Percentiles rank a stretch among this genome's conserved stretches.
Conservation (phyloP, 1,140 invertebrate species). For the Drosophila arizonae region DNA sequence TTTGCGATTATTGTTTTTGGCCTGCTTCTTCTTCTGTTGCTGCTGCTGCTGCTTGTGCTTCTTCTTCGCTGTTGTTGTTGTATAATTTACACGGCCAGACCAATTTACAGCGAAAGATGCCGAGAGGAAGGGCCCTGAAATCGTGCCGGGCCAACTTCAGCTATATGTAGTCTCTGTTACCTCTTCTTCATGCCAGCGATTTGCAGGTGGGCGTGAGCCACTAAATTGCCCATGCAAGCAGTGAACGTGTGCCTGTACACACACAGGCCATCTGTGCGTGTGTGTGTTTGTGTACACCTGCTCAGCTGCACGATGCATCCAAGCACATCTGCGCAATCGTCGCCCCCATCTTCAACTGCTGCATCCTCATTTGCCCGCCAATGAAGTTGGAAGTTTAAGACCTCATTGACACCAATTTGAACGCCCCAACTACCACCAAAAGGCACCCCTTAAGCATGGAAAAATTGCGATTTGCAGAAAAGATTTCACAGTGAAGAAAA, state of each 20-base stretch:
- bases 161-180: conserved; percentile 33
- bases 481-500: no score
- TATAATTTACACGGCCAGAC: conserved; percentile 58
- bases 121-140: conserved; percentile 53
- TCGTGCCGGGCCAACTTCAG: conserved; percentile 38
- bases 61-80: conserved; percentile 44
- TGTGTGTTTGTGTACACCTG: conserved; percentile 24
- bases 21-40: conserved; percentile 46
- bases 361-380: conserved; percentile 33
- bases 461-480: background rate
- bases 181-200: conserved; percentile 45
- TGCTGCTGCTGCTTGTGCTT: conserved; percentile 10
- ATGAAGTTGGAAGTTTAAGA: conserved; percentile 26
- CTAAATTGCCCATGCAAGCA: conserved; percentile 57
- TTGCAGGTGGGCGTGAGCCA: conserved; percentile 63
- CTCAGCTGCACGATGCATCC: conserved; percentile 22
- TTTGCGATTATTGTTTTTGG: conserved; percentile 53
- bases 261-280: conserved; percentile 15
- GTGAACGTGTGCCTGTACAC: conserved; percentile 5
- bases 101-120: conserved; percentile 60
- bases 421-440: background rate
- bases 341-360: conserved; percentile 11
- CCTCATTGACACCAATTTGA: conserved; percentile 24
- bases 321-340: conserved; percentile 36
- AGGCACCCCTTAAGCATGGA: conserved; percentile 4